Evolutionary conservation across 2,888 invertebrate genomes (phyloP), one percentile per base, ranked within the genome.

Genomic region (Eupithecia pulchellata): DNA sequence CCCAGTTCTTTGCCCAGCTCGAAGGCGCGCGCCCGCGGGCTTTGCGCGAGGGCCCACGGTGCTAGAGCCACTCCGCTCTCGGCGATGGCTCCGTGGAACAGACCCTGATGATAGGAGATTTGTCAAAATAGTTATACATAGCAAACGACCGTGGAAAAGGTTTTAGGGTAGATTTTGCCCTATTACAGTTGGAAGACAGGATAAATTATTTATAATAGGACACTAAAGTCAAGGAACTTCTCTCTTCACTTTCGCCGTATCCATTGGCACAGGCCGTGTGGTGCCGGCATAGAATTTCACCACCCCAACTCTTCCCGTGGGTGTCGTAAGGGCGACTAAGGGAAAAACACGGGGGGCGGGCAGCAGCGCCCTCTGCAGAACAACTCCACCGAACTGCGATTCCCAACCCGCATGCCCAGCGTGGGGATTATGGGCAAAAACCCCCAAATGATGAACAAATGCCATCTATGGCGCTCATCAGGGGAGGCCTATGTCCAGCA

Each of bases 81-180:
- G 0, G 96, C 95, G 64, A 96, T 96, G 13, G 95, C 96, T 3
- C 95, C 94, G 77, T 96, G 95, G 82, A 96, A 96, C n/a, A 96
- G 86, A 36, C 95, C 96, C 89, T 94, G 55, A 9, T 27, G 14
- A 47, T 17, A 20, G 60, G 11, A 61, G 11, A 32, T 11, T 17
- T 20, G 13, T 60, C 9, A 60, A n/a, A n/a, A 14, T 57, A 52
- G n/a, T 20, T 52, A 52, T 4, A 1, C 13, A 9, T 39, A 39
- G 9, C 9, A 25, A 11, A 52, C 4, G 20, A 42, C 0, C 8
- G n/a, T 42, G 9, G 42, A 52, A 25, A 25, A 13, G 8, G 42
- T 1, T n/a, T n/a, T 42, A 42, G 42, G 25, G 4, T 11, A 11
- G 20, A 25, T 11, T 25, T 52, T 52, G 52, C 13, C 3, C 11